These are phyloP conservation scores for Thunnus maccoyii DNA, from an alignment of 2,113 vertebrate genomes.

Conservation along the genomic window DNA sequence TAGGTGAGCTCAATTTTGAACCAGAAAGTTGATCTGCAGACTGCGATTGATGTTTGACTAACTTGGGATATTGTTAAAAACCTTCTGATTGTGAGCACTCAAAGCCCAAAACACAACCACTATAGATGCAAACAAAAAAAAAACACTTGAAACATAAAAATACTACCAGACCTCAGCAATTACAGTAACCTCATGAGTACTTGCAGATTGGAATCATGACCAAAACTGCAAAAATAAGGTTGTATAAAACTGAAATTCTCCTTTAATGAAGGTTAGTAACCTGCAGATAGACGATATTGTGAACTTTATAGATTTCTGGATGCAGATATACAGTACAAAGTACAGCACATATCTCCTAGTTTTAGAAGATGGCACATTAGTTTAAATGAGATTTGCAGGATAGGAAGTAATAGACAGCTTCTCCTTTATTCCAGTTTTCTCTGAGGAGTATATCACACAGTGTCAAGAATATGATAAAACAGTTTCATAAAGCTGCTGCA, in stretches of 20 bases:
- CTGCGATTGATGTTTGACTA: neutral
- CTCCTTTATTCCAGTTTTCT: neutral
- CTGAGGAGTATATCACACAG: neutral
- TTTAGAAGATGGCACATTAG: neutral
- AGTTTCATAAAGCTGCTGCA: neutral
- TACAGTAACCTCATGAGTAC: neutral
- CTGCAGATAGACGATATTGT: neutral
- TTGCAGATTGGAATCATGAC: neutral
- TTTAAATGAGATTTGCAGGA: neutral
- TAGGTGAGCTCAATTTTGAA: neutral
- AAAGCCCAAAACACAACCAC: too few species aligned
- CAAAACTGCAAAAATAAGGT: neutral
- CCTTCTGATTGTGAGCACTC: too few species aligned
- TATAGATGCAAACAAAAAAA: too few species aligned
- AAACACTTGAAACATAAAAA: too few species aligned
- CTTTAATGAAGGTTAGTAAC: neutral
- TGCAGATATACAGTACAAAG: neutral
- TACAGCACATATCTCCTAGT: neutral
- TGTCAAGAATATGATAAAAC: neutral
- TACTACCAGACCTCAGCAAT: neutral
- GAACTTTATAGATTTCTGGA: too few species aligned
- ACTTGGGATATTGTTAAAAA: too few species aligned
- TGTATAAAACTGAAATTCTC: neutral
- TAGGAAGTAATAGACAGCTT: neutral
- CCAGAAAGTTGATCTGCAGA: neutral